Evolutionary conservation across 2,797 vertebrate species (phyloP).

Genomic region (Pseudocheirus occidentalis): DNA sequence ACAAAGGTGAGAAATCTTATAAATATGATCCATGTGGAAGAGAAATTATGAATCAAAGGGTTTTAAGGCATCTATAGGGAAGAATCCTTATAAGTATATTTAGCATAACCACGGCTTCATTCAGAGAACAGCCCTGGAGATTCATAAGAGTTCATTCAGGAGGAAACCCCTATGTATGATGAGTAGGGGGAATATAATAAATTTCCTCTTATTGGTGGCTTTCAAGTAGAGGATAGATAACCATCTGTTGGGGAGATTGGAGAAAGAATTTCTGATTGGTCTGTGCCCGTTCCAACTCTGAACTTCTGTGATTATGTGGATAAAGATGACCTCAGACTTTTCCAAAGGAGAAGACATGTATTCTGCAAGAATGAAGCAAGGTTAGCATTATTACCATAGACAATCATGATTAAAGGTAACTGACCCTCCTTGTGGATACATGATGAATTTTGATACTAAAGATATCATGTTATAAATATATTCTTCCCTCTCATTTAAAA

Average conservation of each 20-base stretch:
- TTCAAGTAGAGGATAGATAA: neutral
- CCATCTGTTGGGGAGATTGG: neutral
- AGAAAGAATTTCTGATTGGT: neutral
- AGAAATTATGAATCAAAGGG: neutral
- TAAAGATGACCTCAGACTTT: neutral
- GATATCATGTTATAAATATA: too few species aligned
- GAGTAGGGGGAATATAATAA: too few species aligned
- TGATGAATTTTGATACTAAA: too few species aligned
- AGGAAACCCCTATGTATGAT: neutral
- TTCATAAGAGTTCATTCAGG: neutral
- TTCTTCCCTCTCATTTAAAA: too few species aligned
- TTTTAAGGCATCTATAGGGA: neutral
- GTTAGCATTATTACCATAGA: too few species aligned
- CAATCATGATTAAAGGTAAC: too few species aligned
- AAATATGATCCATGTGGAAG: neutral
- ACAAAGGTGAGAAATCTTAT: neutral
- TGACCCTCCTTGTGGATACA: too few species aligned
- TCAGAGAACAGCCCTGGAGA: neutral
- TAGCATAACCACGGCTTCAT: neutral
- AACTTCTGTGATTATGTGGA: neutral
- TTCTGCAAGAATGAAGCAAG: neutral
- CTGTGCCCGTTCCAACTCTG: neutral
- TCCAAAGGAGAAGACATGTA: neutral
- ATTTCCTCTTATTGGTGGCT: too few species aligned
- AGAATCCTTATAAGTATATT: neutral